phyloP scores from a whole-genome alignment of 2,797 vertebrate species.

The Manis pentadactyla region DNA sequence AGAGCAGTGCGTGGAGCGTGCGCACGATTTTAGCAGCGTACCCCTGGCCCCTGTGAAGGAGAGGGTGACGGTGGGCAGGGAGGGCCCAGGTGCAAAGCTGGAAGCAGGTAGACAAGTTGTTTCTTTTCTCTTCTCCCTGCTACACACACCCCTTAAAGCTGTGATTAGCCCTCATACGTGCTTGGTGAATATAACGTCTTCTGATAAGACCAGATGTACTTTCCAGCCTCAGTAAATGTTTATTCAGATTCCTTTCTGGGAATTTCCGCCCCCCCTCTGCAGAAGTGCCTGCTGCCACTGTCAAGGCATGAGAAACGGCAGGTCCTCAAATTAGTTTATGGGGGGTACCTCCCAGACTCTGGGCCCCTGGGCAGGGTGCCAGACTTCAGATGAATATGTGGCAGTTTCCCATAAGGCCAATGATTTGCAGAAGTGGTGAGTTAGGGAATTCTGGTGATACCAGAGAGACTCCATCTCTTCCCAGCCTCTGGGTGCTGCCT shows the following conservation, averaged over 20 bases:
- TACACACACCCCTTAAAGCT: too few relatives aligned
- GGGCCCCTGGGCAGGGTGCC: neutral
- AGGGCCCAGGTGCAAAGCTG: neutral
- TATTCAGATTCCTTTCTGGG: neutral
- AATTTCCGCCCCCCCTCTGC: neutral
- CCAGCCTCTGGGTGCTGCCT: neutral
- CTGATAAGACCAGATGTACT: neutral
- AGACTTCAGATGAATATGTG: neutral
- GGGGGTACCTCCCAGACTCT: neutral
- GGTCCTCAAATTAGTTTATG: fast-evolving
- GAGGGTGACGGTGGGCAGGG: fast-evolving
- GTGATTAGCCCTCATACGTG: neutral
- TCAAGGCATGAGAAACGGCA: neutral
- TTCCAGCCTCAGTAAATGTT: neutral
- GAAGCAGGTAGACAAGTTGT: neutral
- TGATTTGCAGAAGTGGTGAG: neutral
- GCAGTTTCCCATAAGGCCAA: neutral
- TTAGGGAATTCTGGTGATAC: neutral
- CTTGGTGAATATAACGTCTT: neutral
- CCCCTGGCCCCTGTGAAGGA: neutral
- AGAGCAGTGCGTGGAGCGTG: fast-evolving
- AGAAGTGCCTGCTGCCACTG: neutral
- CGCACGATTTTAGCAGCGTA: neutral
- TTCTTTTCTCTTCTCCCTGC: neutral
- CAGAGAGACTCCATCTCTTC: neutral